phyloP scores from a whole-genome alignment of 2,113 vertebrate species.

The Ictalurus punctatus region DNA sequence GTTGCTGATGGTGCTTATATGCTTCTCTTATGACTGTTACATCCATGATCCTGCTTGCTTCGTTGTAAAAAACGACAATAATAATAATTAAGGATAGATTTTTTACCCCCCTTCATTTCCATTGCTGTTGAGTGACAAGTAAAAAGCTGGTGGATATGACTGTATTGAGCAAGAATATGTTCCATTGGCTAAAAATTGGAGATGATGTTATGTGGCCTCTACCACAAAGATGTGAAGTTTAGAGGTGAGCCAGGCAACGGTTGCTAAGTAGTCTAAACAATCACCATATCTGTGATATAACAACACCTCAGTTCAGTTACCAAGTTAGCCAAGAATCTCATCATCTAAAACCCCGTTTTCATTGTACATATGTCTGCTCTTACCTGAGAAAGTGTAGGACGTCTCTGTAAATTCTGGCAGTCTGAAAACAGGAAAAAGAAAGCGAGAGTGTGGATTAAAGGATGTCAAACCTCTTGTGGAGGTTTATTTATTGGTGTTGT shows the following conservation, averaged over 20 bases:
- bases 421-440: conserved; percentile 40
- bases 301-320: background rate
- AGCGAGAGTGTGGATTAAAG: background rate
- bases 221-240: background rate
- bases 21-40: background rate
- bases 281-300: background rate
- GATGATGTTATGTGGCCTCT: background rate
- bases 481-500: background rate
- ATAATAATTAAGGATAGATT: background rate
- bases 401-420: conserved; percentile 55
- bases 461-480: background rate
- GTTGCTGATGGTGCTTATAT: background rate
- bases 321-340: conserved; percentile 15
- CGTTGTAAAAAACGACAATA: background rate
- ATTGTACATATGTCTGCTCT: background rate
- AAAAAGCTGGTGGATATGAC: background rate
- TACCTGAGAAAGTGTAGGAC: conserved; percentile 61
- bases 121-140: background rate
- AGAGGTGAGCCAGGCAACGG: conserved; percentile 2
- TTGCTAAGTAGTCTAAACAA: conserved; percentile 1
- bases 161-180: background rate
- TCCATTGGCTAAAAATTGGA: background rate
- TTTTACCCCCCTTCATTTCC: background rate
- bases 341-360: conserved; percentile 2
- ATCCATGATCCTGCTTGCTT: background rate